These are phyloP conservation scores for Hippoglossus hippoglossus DNA, from an alignment of 2,797 vertebrate species.

Conservation along the genomic window DNA sequence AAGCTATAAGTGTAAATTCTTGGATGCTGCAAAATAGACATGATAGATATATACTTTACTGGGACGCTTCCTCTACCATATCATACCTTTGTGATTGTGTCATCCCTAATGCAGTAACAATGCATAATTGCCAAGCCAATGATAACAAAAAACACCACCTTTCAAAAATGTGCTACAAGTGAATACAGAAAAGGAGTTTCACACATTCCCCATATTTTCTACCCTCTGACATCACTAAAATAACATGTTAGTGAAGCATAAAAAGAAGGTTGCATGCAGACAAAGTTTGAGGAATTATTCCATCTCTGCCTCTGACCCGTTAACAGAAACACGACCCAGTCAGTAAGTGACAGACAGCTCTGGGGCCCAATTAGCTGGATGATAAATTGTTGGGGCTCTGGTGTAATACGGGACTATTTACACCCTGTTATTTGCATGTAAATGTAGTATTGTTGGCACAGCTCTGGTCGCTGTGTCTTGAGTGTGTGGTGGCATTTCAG, in stretches of 20 bases:
- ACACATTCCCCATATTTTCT: neutral
- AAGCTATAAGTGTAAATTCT: neutral
- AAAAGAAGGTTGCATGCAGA: neutral
- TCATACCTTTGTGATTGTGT: neutral
- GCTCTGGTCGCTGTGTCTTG: neutral
- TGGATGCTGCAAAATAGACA: neutral
- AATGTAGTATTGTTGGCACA: neutral
- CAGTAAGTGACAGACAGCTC: slow-evolving; percentile 25
- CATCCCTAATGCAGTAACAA: neutral
- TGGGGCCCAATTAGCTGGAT: slow-evolving; percentile 7
- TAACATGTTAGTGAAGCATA: neutral
- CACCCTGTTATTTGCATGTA: neutral
- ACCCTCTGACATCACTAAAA: neutral
- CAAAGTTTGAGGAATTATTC: neutral
- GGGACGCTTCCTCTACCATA: neutral
- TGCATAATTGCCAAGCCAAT: neutral
- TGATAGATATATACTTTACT: neutral
- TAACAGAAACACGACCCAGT: slow-evolving; percentile 22
- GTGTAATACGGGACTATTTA: slow-evolving; percentile 4
- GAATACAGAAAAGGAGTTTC: neutral
- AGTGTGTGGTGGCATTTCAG: neutral
- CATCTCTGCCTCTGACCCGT: slow-evolving; percentile 18
- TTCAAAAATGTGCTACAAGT: neutral
- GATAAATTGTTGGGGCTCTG: slow-evolving; percentile 10
- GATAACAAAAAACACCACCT: neutral